Conservation (phyloP, 2,113 vertebrate species). For the Syrmaticus mikado region DNA sequence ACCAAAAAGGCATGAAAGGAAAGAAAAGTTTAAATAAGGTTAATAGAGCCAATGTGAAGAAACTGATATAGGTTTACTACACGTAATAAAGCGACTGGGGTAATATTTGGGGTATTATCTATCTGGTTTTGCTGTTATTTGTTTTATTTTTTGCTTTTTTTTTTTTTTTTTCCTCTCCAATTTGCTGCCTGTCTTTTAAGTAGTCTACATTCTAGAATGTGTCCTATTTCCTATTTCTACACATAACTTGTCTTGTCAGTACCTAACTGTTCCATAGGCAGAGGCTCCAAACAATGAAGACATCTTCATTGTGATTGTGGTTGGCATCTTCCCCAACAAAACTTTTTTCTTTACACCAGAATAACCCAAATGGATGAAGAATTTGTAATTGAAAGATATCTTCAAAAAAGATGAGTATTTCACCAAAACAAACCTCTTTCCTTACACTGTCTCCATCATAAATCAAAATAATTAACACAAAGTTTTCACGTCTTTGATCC, state of each 20-base stretch:
- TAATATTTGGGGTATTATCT: neutral
- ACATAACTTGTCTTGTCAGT: rapidly evolving
- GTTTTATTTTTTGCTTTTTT: neutral
- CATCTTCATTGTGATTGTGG: neutral
- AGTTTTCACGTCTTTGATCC: neutral
- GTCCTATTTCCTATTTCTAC: neutral
- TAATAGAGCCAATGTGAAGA: neutral
- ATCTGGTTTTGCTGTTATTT: neutral
- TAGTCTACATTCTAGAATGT: neutral
- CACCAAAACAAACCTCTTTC: neutral
- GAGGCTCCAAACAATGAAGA: neutral
- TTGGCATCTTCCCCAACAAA: neutral
- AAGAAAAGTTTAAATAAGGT: neutral
- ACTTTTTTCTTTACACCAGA: neutral
- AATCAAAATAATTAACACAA: neutral
- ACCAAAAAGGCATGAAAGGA: neutral
- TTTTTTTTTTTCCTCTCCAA: neutral
- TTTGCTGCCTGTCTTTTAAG: neutral
- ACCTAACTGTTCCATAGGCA: neutral
- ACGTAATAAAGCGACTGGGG: neutral
- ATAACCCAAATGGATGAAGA: neutral
- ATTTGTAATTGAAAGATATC: neutral
- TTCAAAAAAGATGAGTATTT: neutral
- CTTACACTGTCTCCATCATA: neutral
- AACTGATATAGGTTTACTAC: neutral